Percentiles rank a stretch among this genome's conserved stretches.
Conservation (phyloP, 30 jellyfish, hydroid and myxozoan genomes). For the Calvadosia cruxmelitensis region DNA sequence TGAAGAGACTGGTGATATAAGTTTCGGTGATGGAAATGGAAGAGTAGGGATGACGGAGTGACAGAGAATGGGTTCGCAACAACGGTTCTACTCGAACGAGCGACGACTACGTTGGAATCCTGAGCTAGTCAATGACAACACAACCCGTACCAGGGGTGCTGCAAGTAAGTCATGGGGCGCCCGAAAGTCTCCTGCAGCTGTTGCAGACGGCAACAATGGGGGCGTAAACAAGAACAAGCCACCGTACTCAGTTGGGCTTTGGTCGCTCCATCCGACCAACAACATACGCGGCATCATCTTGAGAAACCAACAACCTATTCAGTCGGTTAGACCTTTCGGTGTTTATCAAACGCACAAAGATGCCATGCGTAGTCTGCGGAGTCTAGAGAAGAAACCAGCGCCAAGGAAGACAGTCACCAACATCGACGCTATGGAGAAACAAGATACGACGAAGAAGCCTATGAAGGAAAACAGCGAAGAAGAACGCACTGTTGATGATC, state of each 20-base stretch:
- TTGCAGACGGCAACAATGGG: neutral
- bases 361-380: constrained; percentile 51
- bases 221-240: neutral
- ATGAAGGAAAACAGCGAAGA: neutral
- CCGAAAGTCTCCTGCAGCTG: neutral
- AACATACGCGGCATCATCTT: constrained; percentile 49
- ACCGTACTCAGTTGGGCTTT: constrained; percentile 27
- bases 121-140: neutral
- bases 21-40: too few species aligned
- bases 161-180: neutral
- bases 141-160: neutral
- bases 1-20: too few species aligned
- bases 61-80: constrained; percentile 1
- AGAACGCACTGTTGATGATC: constrained; percentile 2
- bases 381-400: constrained; percentile 27
- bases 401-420: constrained; percentile 14
- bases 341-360: constrained; percentile 43
- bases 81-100: neutral
- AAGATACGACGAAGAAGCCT: neutral
- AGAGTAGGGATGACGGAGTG: too few species aligned
- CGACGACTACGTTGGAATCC: neutral
- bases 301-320: constrained; percentile 52
- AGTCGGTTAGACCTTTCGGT: constrained; percentile 52
- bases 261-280: constrained; percentile 18
- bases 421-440: neutral